A percentile compares a stretch with the other conserved stretches of the same genome.
Evolutionary conservation across 2,888 invertebrate species (phyloP).

Genomic region (Pinctada fucata): DNA sequence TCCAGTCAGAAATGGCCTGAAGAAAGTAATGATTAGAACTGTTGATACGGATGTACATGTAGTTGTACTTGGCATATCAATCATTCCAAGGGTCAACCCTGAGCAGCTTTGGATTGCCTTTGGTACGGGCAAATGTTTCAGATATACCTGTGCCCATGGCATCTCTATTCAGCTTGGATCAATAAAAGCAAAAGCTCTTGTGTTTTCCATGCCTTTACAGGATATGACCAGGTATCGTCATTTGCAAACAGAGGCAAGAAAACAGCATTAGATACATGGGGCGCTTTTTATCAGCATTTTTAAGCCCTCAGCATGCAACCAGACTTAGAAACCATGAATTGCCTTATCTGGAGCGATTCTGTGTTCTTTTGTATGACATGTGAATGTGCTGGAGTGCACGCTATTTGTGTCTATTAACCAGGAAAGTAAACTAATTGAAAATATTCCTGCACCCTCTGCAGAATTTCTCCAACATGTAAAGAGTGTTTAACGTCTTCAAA

Average conservation of each 20-base stretch:
- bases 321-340: neutral
- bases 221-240: neutral
- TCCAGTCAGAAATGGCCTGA: neutral
- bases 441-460: neutral
- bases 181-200: neutral
- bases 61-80: neutral
- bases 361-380: neutral
- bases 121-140: neutral
- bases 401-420: neutral
- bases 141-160: neutral
- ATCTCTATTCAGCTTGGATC: neutral
- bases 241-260: conserved; percentile 2
- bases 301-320: neutral
- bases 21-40: neutral
- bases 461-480: conserved; percentile 1
- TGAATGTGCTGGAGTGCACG: neutral
- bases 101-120: neutral
- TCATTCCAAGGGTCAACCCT: neutral
- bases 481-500: neutral
- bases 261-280: neutral
- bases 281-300: neutral
- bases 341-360: neutral
- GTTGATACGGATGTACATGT: neutral
- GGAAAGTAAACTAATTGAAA: neutral
- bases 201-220: neutral